Percentiles rank a stretch among this genome's conserved stretches.
These are phyloP conservation scores for Netta rufina DNA, from an alignment of 2,797 vertebrate species.

Conservation along the genomic window DNA sequence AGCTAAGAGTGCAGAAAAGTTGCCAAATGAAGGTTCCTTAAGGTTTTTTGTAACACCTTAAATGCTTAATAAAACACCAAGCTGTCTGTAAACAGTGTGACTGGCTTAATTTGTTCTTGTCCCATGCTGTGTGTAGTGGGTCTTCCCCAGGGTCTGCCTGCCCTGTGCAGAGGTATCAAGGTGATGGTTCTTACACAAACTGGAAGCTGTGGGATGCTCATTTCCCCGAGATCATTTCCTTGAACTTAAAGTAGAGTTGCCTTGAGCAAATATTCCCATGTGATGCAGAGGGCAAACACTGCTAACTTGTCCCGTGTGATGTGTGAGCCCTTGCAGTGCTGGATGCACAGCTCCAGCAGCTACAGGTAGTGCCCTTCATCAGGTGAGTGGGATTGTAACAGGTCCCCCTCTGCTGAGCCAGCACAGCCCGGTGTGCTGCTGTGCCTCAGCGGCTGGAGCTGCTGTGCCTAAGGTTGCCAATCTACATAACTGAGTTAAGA, in stretches of 20 bases:
- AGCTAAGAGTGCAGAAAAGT: constrained; percentile 37
- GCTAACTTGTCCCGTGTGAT: accelerated
- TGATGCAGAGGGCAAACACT: neutral
- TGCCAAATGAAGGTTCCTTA: neutral
- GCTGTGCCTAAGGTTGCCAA: neutral
- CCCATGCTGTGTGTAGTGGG: accelerated
- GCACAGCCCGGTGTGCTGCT: neutral
- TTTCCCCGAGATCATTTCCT: neutral
- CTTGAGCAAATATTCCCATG: neutral
- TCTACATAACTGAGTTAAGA: neutral
- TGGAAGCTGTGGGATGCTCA: accelerated
- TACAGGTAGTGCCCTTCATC: neutral
- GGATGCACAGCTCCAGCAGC: neutral
- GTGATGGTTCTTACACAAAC: accelerated
- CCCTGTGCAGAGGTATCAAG: too few relatives aligned
- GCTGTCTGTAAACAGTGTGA: neutral
- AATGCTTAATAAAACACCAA: constrained; percentile 15
- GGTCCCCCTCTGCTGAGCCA: too few relatives aligned
- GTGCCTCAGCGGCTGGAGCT: neutral
- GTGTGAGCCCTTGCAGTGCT: neutral
- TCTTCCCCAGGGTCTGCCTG: too few relatives aligned
- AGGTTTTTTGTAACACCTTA: constrained; percentile 19
- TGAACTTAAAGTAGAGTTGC: neutral
- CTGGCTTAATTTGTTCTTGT: neutral
- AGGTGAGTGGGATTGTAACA: neutral